Base-by-base conservation (phyloP, 2,888 invertebrate genomes). In the Theristus sp. region DNA sequence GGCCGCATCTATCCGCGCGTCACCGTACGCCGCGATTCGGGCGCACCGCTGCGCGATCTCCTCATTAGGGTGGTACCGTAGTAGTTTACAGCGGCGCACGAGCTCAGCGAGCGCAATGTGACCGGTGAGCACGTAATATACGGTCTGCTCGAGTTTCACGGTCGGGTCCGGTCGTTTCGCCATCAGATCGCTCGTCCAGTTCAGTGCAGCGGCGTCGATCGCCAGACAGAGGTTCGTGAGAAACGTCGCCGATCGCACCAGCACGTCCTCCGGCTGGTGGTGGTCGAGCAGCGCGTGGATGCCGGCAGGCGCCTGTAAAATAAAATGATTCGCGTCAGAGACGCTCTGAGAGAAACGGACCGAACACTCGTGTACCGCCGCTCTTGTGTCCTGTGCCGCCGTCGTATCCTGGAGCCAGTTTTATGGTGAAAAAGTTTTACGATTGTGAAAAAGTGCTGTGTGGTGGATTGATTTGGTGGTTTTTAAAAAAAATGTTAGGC, bases 1-100 rank as follows among this genome's bases (percentile, higher is more conserved):
- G n/a, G n/a, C n/a, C n/a, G n/a, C n/a, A n/a, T n/a, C n/a, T n/a
- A n/a, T n/a, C n/a, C 38, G 38, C 17, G 6, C 38, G 10, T 38
- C 38, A 38, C 38, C 6, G 38, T 13, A 38, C 17, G 10, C 10
- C 38, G 17, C 38, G 6, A 58, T 26, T 3, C 58, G 46, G 13
- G n/a, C 58, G n/a, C 22, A n/a, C 10, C 28, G 24, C 52, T 58
- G 58, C 52, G 58, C 24, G n/a, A 58, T 49, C 26, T 58, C 52
- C 49, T 52, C 52, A 24, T 52, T 58, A 63, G 1, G 65, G 27
- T 27, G 28, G 29, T 27, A 27, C n/a, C 25, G 24, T 22, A 53
- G 26, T 22, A 26, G 53, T 53, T 53, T 24, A 10, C 24, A 53
- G 22, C 24, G 53, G 6, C 26, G 53, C 3, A 13, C 6, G 10